phyloP scores from a whole-genome alignment of 2,797 vertebrate species.

The Malacoraja senta region DNA sequence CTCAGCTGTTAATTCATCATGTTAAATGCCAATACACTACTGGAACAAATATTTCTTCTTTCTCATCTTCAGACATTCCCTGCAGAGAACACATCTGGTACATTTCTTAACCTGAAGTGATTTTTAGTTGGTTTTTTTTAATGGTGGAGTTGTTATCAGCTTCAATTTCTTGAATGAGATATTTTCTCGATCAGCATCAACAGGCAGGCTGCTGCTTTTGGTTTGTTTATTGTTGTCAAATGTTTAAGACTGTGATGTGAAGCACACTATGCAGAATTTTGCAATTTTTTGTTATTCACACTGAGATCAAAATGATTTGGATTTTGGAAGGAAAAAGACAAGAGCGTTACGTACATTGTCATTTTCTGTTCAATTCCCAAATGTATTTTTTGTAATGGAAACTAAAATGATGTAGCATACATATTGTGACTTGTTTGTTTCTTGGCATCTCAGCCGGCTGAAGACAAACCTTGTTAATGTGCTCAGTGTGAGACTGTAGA shows the following conservation, averaged over 20 bases:
- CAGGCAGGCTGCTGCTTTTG: not conserved
- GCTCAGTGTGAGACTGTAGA: constrained; percentile 1
- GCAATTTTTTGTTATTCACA: not conserved
- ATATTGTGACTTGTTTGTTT: not conserved
- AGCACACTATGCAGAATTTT: not conserved
- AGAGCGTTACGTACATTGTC: not conserved
- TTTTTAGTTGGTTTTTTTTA: not conserved
- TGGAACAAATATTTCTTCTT: not conserved
- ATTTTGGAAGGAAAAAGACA: not conserved
- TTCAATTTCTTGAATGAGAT: not conserved
- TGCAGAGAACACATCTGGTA: not conserved
- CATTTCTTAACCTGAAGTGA: not conserved
- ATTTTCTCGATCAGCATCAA: not conserved
- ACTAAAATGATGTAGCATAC: not conserved
- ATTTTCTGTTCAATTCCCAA: not conserved
- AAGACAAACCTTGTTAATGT: constrained; percentile 6
- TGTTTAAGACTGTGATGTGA: not conserved
- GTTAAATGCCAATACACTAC: not conserved
- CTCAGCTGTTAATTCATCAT: not conserved
- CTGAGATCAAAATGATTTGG: not conserved
- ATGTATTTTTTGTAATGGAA: not conserved
- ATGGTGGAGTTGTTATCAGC: no score
- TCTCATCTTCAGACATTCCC: not conserved
- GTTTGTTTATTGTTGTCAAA: not conserved
- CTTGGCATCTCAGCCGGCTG: not conserved